Evolutionary conservation across 30 jellyfish, hydroid and myxozoan species (phyloP), one percentile per base, ranked within the genome.

Genomic region (Turritopsis dohrnii): DNA sequence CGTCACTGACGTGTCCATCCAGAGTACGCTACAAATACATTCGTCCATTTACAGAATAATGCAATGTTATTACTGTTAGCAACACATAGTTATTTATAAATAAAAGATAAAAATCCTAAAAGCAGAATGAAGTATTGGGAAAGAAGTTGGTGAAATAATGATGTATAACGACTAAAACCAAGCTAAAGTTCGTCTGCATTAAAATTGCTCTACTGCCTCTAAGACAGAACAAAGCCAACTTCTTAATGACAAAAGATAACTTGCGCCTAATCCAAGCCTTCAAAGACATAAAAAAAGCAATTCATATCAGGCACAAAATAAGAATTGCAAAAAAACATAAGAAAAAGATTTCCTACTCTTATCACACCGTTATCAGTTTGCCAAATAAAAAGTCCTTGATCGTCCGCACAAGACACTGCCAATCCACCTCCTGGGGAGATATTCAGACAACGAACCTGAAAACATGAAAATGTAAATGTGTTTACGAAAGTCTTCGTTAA

Each of bases 351-450:
- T 20, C 84, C 17, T 84, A 83, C 97, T 84, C 95, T 83, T 0
- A 87, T 66, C 52, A 27, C 71, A 54, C 97, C 97, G 79, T 86
- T 87, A 18, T 90, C 88, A 66, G 97, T 76, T 66, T 90, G 79
- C 97, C 97, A 90, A 54, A 90, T 75, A 28, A 24, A 53, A 79
- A 90, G 80, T 0, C 53, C 82, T 28, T 75, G 93, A 85, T 66
- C 95, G n/a, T 86, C 95, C 66, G 87, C 71, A 9, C 85, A 86
- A 8, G 97, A 90, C 54, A 90, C 83, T 1, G 94, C 97, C 54
- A 90, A 85, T 0, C 93, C 85, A 21, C 95, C 97, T n/a, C 97
- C 92, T 28, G 90, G 83, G 4, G 97, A 90, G 13, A 90, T 52
- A 71, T 90, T 89, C 75, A 90, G 21, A 20, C 93, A 85, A 22